Base-by-base conservation (phyloP, 2,888 invertebrate species). In the Stenodera caucasica region DNA sequence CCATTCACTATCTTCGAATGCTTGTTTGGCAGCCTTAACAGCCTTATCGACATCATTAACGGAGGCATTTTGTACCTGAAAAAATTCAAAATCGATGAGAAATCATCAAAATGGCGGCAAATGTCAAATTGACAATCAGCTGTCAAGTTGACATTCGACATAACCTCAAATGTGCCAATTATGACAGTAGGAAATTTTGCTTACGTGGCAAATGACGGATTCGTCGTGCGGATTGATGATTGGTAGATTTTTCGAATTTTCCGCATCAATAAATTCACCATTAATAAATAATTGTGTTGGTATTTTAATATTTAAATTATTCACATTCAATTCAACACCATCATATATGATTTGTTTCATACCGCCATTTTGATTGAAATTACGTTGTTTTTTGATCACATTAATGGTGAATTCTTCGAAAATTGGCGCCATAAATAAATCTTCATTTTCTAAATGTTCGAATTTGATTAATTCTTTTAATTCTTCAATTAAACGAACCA, bases 231-330 rank as follows among this genome's bases (percentile, higher is more conserved):
- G 98, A 78, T 98, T 96, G 1, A 97, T 83, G 11, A 89, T 81
- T 0, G 86, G 82, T 51, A 90, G 80, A 0, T 84, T 85, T 62
- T 86, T 85, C 3, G 87, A 86, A 57, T 81, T 83, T 51, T 90
- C 89, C 0, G 94, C 86, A 76, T 96, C 86, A 0, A 92, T 85
- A 77, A 98, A 98, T 74, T 91, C 85, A 0, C 97, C 97, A 79
- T 96, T 86, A 69, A 98, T 92, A 75, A 97, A 98, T 54, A 96
- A 77, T 76, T 98, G 97, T 18, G 90, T 90, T 0, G 97, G 95
- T 75, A 98, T 92, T 65, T 85, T 87, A 2, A 98, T 82, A 60
- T 89, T 87, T 83, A 92, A 88, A 75, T 94, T 93, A 78, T 98
- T 98, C 0, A 88, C 88, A 52, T 88, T 83, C 70, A 96, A 71